Base-by-base conservation (phyloP, 2,113 vertebrate genomes). In the Leptodactylus fuscus region DNA sequence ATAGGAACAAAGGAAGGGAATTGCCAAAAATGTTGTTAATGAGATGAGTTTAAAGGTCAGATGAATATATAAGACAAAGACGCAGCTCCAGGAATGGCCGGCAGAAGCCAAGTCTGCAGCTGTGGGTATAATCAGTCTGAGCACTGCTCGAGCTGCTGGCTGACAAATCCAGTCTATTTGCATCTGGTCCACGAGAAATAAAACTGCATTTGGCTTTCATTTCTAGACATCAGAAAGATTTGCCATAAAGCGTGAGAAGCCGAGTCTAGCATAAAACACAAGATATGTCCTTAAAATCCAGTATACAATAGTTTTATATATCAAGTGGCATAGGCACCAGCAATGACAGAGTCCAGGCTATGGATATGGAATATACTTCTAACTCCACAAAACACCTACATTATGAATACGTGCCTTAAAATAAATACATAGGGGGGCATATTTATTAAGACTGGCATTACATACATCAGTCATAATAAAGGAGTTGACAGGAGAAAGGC, bases 21-120 rank as follows among this genome's bases (percentile, higher is more conserved):
- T 5, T 74, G 71, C 71, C 71, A 74, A 74, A 70, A 75, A 46
- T 24, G 15, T 38, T 74, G 60, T 48, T 65, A 38, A 41, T 67
- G 9, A 16, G n/a, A 65, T 81, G 58, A 65, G 34, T 20, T 46
- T 67, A 81, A 81, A 81, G 58, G 41, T 48, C 79, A 67, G 58
- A 29, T 65, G 58, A 44, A 49, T n/a, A 53, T 67, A 67, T 70
- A 49, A 5, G 16, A 51, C 8, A 32, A 32, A 71, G 44, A 53
- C 13, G 34, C 12, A 70, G 65, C n/a, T 70, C 81, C 18, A 15
- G 58, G 24, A 69, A 36, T 46, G 62, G 38, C 44, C 81, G 36
- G 9, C 7, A 69, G 58, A 11, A 20, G 55, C 62, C 36, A 27
- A 15, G 32, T 51, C 20, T 22, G 20, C 80, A 27, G 44, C 62